Conservation (phyloP, 2,888 invertebrate genomes). For the Rhamphomyia laevipes region DNA sequence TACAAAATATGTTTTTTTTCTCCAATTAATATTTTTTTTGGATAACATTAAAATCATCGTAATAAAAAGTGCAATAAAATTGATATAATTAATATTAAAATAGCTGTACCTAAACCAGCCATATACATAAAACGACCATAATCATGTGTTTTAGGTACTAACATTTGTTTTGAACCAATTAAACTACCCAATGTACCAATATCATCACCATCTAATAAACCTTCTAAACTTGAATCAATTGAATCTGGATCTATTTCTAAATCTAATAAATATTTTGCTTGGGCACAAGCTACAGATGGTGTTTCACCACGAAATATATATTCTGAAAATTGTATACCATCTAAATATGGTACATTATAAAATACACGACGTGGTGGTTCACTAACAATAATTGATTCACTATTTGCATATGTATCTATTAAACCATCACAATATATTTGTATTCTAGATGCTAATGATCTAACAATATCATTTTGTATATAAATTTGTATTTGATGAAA, state of each 20-base stretch:
- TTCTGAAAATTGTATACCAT: slow-evolving; percentile 64
- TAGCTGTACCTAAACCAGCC: slow-evolving; percentile 47
- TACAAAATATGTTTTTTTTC: too few species aligned
- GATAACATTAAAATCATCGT: neutral
- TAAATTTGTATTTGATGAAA: slow-evolving; percentile 59
- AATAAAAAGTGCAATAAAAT: slow-evolving; percentile 45
- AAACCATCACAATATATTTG: slow-evolving; percentile 90
- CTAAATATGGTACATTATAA: slow-evolving; percentile 50
- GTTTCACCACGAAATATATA: slow-evolving; percentile 88
- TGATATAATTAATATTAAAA: slow-evolving; percentile 50
- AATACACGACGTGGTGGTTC: slow-evolving; percentile 82
- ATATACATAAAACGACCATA: slow-evolving; percentile 44
- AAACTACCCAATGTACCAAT: too few species aligned
- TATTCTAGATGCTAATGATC: slow-evolving; percentile 73
- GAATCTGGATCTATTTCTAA: slow-evolving; percentile 57
- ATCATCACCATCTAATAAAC: slow-evolving; percentile 53
- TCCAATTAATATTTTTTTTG: too few species aligned
- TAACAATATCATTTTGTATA: slow-evolving; percentile 70
- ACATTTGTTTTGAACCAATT: neutral
- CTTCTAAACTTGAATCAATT: slow-evolving; percentile 62
- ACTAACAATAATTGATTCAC: slow-evolving; percentile 50
- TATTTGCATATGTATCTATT: slow-evolving; percentile 39
- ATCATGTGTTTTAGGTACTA: slow-evolving; percentile 36
- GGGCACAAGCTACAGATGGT: slow-evolving; percentile 64
- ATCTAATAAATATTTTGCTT: slow-evolving; percentile 72